Evolutionary conservation across 1,140 invertebrate genomes (phyloP), one percentile per base, ranked within the genome.

Genomic region (Colletes latitarsis): DNA sequence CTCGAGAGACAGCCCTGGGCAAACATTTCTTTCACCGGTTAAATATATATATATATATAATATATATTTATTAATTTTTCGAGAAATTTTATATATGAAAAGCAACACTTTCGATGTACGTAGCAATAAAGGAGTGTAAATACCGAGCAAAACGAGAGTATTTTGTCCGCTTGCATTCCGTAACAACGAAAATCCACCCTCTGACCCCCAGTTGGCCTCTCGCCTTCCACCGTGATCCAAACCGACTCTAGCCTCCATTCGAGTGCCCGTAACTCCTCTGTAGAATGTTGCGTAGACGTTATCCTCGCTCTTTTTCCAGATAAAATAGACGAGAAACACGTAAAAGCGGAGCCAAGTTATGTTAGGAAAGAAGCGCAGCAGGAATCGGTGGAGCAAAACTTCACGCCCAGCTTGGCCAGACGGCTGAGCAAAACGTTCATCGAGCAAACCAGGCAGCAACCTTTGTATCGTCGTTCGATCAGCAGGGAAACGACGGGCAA

Each of bases 331-430:
- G 57, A 67, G 30, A 73, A 83, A 71, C 81, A 77, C 55, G 57
- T 77, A 75, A 74, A 87, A 79, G 71, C 80, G 76, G 85, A 87
- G 19, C 41, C 63, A 39, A 39, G 60, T 21, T 72, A 76, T 67
- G 75, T 84, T 19, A 78, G 73, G 19, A 89, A 85, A 70, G 90
- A 91, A 52, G 55, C 87, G 17, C 86, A 88, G 17, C 86, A 88
- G 46, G 91, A 91, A 39, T 86, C 86, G 6, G 49, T 91, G 63
- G 89, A 91, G 49, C 89, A 91, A 30, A 91, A 63, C 60, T 93
- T 92, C 66, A 93, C 92, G 30, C 92, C 92, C 9, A 92, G 91
- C 64, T 73, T 93, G 76, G 90, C 93, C n/a, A 88, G 92, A 5
- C 84, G 93, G 9, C 77, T 93, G 67, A 92, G 91, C 77, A 90